Conservation (phyloP, 2,888 invertebrate species). For the Oscheius sp. region DNA sequence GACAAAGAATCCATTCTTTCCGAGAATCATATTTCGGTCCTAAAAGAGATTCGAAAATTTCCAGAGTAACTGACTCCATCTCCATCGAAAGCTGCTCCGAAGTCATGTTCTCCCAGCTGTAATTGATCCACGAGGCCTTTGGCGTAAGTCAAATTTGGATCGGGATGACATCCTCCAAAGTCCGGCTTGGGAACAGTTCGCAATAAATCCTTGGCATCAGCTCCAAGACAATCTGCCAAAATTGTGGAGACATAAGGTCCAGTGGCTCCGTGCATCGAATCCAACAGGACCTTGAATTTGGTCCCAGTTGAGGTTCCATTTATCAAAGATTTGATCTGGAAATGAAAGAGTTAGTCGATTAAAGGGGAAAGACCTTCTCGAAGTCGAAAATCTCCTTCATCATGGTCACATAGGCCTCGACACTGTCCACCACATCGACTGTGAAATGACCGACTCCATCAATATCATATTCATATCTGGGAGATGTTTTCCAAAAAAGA, state of each 20-base stretch:
- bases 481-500: background rate
- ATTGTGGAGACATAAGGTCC: conserved; percentile 92
- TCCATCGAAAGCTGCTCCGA: conserved; percentile 98
- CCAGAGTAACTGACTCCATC: conserved; percentile 79
- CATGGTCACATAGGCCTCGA: conserved; percentile 84
- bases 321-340: conserved; percentile 43
- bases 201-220: conserved; percentile 79
- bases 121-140: conserved; percentile 81
- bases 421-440: conserved; percentile 89
- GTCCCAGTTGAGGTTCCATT: conserved; percentile 40
- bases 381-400: conserved; percentile 99
- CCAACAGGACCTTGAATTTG: conserved; percentile 85
- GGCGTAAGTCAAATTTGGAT: conserved; percentile 93
- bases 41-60: conserved; percentile 67
- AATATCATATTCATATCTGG: conserved; percentile 50
- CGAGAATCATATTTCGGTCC: conserved; percentile 97
- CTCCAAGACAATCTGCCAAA: conserved; percentile 85
- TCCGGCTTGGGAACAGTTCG: conserved; percentile 85
- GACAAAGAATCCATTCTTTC: conserved; percentile 93
- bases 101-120: conserved; percentile 77
- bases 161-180: conserved; percentile 93
- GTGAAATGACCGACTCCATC: conserved; percentile 79
- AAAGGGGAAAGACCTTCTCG: conserved; percentile 63
- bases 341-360: background rate
- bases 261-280: conserved; percentile 96